Conservation (phyloP, 2,113 vertebrate genomes). For the Formicarius rufipectus region DNA sequence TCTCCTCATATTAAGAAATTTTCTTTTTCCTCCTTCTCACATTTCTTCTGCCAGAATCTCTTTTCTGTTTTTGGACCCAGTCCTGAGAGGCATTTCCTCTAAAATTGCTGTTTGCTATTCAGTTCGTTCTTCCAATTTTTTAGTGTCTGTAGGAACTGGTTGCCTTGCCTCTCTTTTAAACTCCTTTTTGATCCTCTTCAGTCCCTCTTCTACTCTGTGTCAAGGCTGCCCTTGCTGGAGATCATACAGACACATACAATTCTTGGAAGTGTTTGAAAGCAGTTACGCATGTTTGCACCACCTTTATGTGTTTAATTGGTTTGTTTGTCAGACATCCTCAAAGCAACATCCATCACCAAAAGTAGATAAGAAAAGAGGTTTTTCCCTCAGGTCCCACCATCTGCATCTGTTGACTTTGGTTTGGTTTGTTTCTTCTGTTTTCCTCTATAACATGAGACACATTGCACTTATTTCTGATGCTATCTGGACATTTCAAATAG, state of each 20-base stretch:
- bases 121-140: neutral
- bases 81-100: neutral
- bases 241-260: neutral
- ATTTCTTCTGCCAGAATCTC: neutral
- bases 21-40: neutral
- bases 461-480: neutral
- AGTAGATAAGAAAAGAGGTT: neutral
- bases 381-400: neutral
- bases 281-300: neutral
- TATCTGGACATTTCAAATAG: neutral
- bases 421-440: neutral
- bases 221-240: neutral
- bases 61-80: neutral
- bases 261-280: neutral
- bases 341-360: neutral
- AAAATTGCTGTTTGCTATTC: neutral
- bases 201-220: neutral
- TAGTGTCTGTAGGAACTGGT: neutral
- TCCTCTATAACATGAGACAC: neutral
- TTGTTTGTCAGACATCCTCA: neutral
- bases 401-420: neutral
- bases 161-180: neutral
- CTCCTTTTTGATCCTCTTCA: neutral
- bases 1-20: neutral
- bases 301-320: neutral